Base-by-base conservation (phyloP, 2,888 invertebrate species). In the Cotesia congregata region DNA sequence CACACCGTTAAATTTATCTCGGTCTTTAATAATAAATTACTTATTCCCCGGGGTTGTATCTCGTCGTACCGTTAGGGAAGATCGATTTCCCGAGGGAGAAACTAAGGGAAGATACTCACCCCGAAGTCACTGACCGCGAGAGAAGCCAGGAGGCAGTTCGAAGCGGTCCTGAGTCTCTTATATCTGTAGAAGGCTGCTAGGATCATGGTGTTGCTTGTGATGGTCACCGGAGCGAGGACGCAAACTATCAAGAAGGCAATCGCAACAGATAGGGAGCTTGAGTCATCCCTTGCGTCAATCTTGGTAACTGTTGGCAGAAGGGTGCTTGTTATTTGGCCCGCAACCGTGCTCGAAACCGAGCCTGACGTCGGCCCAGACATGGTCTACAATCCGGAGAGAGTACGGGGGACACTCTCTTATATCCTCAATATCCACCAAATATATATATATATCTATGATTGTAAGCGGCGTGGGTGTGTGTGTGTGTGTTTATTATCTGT, bases 61-160 rank as follows among this genome's bases (percentile, higher is more conserved):
- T 50, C 12, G 9, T 50, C 50, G 50, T 17, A 60, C 40, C 30
- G 30, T 30, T 15, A 59, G 15, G 6, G 62, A 30, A 20, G 17
- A 74, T 74, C 39, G 69, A 74, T 74, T 74, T 68, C 30, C 38
- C 9, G 61, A 59, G 60, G 50, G 50, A 50, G 50, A 50, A 59
- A 30, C 30, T 30, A 30, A 30, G 1, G 39, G 61, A 20, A 65
- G 68, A 30, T 67, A 81, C 87, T 91, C 61, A 92, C 91, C 65
- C 92, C 92, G 59, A 93, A 89, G 85, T 93, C 93, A 9, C 92
- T 92, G 60, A 91, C 90, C 1, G 93, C 93, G 75, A 93, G 86
- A 0, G 93, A 92, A 80, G 92, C 91, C 74, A 93, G 90, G 73
- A 93, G 89, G 82, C 91, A 92, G 86, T 93, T 93, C 74, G 93